Evolutionary conservation across 37 sponge, comb jelly and placozoan genomes (phyloP).

Genomic region (Spongia lamella): DNA sequence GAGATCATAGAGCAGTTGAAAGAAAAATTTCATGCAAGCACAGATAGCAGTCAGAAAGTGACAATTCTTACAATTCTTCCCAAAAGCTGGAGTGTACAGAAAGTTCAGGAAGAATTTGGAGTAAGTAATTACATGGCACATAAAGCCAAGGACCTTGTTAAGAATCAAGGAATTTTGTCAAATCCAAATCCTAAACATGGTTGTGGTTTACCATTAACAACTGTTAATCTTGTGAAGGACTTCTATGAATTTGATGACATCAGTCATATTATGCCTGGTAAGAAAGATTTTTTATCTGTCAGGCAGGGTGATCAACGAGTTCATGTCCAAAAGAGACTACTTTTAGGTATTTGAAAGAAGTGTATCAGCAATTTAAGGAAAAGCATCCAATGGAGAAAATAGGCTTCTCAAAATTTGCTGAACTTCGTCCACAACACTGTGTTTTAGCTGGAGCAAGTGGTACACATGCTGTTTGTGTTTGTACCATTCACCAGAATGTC

Average conservation of each 20-base stretch:
- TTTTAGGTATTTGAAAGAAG: constrained; percentile 23
- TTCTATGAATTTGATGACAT: constrained; percentile 25
- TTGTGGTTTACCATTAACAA: not conserved
- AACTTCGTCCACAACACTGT: constrained; percentile 35
- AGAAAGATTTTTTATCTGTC: constrained; percentile 26
- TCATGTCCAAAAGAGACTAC: constrained; percentile 21
- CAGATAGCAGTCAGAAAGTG: not conserved
- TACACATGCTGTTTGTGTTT: constrained; percentile 47
- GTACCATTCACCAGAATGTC: constrained; percentile 41
- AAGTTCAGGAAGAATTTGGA: constrained; percentile 1
- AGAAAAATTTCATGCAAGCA: constrained; percentile 4
- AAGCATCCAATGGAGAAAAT: constrained; percentile 18
- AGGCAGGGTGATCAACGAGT: constrained; percentile 6
- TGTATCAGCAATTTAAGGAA: constrained; percentile 9
- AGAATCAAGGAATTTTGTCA: constrained; percentile 17
- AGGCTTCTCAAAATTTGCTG: constrained; percentile 36
- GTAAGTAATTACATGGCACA: constrained; percentile 16
- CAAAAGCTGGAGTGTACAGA: constrained; percentile 6
- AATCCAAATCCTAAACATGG: constrained; percentile 27
- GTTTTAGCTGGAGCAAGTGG: constrained; percentile 30
- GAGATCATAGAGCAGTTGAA: constrained; percentile 2
- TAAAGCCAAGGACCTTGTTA: constrained; percentile 31
- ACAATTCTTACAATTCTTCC: constrained; percentile 16
- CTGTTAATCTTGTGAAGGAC: not conserved
- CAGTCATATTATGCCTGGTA: constrained; percentile 31